Conservation (phyloP, 2,113 vertebrate genomes). For the Turdus rufiventris region DNA sequence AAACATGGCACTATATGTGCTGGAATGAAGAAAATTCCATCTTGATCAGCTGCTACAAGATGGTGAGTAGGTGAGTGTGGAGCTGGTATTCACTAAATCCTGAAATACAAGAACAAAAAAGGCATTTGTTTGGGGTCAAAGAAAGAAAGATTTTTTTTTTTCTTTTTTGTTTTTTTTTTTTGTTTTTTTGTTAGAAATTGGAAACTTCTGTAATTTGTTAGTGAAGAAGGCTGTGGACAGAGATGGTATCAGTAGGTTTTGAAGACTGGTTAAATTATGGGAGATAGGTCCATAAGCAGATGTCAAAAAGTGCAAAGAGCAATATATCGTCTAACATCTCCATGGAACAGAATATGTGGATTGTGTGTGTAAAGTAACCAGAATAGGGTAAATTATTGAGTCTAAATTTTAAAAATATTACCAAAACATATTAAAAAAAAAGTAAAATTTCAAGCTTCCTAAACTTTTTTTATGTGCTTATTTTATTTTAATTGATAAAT, state of each 20-base stretch:
- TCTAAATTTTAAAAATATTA: neutral
- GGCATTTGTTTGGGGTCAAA: neutral
- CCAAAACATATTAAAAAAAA: fast-evolving
- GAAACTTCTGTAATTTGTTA: neutral
- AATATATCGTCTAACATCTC: neutral
- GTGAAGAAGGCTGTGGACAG: neutral
- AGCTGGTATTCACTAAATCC: neutral
- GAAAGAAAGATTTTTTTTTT: neutral
- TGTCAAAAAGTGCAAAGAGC: neutral
- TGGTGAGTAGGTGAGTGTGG: neutral
- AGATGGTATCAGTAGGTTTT: neutral
- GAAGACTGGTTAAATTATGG: neutral
- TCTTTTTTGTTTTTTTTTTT: no score
- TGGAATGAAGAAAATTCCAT: neutral
- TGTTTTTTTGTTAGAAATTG: neutral
- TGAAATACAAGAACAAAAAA: neutral
- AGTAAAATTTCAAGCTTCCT: neutral
- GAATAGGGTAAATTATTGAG: neutral
- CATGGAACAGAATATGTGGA: neutral
- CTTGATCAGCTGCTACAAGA: neutral
- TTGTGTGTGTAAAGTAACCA: neutral
- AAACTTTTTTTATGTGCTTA: neutral
- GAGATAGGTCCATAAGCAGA: neutral
- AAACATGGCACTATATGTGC: neutral
- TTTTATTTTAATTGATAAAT: neutral